phyloP scores from a whole-genome alignment of 2,113 vertebrate genomes.

The Physeter macrocephalus region DNA sequence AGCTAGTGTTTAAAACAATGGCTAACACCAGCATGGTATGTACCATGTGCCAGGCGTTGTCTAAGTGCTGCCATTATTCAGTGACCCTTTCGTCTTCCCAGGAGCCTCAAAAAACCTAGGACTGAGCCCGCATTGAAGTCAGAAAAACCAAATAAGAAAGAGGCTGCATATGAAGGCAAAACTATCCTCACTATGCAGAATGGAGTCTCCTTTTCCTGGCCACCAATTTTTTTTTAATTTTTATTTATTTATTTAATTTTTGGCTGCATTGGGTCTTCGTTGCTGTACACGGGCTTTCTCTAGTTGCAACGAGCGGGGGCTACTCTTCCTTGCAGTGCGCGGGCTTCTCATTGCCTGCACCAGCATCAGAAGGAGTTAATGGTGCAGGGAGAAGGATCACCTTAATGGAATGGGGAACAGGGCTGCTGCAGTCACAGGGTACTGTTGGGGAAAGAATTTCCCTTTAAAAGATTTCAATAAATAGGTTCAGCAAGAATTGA shows the following conservation, averaged over 20 bases:
- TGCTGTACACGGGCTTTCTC: too few species aligned
- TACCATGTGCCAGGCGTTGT: rapidly evolving
- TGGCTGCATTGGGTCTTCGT: too few species aligned
- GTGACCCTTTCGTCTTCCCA: neutral
- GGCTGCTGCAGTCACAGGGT: neutral
- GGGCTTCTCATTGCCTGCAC: neutral
- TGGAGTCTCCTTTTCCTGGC: neutral
- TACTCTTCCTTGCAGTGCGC: too few species aligned
- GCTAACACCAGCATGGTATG: neutral
- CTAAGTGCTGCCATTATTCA: neutral
- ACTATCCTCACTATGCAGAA: neutral
- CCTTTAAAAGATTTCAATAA: neutral
- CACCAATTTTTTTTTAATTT: neutral
- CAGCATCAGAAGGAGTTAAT: neutral
- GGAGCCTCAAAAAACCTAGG: neutral
- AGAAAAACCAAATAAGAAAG: neutral
- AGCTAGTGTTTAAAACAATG: neutral
- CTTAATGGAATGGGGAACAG: neutral
- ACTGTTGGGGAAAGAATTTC: neutral
- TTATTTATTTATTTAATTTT: too few species aligned
- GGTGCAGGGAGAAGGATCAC: neutral
- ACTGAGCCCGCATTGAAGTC: neutral
- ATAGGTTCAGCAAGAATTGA: neutral
- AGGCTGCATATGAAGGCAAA: neutral
- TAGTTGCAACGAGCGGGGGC: too few species aligned